A percentile compares a stretch with the other conserved stretches of the same genome.
Evolutionary conservation across 2,113 vertebrate genomes (phyloP).

Genomic region (Pitta sordida): DNA sequence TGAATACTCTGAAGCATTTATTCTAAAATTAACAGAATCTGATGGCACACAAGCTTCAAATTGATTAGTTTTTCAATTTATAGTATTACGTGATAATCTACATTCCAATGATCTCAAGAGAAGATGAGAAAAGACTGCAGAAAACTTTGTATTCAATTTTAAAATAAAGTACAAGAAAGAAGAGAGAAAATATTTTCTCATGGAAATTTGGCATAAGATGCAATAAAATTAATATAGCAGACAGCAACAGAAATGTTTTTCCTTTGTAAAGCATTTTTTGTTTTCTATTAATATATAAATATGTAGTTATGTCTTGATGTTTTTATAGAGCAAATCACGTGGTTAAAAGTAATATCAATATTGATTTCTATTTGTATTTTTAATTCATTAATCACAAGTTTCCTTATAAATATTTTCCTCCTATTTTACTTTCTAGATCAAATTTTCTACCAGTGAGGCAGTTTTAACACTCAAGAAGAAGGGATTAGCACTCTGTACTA

Average conservation of each 20-base stretch:
- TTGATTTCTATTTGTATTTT: not conserved
- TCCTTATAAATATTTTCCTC: not conserved
- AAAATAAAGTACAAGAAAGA: not conserved
- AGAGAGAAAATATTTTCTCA: not conserved
- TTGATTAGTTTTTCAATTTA: not conserved
- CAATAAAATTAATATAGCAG: not conserved
- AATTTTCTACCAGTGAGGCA: not conserved
- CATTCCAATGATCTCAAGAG: not conserved
- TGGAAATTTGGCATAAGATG: not conserved
- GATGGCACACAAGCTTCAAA: not conserved
- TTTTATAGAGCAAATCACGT: not conserved
- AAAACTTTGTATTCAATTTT: not conserved
- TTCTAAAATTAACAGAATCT: not conserved
- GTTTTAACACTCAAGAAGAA: not conserved
- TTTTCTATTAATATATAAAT: not conserved
- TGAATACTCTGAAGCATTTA: not conserved
- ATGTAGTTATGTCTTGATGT: not conserved
- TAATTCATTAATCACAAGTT: not conserved
- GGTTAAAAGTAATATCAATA: not conserved
- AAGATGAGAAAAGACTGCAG: not conserved
- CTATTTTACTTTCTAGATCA: not conserved
- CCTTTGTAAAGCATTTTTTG: not conserved
- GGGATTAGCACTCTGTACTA: not conserved
- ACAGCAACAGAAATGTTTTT: not conserved
- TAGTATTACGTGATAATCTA: not conserved